phyloP scores from a whole-genome alignment of 2,113 vertebrate genomes.

The Macrotis lagotis region DNA sequence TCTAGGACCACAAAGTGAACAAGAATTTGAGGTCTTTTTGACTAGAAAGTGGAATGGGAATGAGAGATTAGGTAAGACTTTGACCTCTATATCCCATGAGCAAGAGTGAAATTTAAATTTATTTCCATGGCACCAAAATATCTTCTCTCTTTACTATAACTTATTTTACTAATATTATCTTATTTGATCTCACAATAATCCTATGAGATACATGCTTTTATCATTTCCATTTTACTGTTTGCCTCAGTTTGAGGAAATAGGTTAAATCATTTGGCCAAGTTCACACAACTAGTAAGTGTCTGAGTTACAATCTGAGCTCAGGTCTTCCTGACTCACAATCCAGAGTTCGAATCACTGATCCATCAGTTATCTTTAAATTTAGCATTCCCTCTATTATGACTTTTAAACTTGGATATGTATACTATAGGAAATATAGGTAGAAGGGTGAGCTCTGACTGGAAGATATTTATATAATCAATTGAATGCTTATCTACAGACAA shows the following conservation, averaged over 20 bases:
- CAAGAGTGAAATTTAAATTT: constrained; percentile 17
- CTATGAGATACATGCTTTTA: too few relatives aligned
- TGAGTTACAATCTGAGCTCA: background rate
- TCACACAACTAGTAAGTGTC: background rate
- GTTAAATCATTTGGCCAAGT: background rate
- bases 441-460: background rate
- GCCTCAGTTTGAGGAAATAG: too few relatives aligned
- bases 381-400: background rate
- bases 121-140: constrained; percentile 36
- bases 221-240: too few relatives aligned
- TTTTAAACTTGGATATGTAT: background rate
- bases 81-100: constrained; percentile 19
- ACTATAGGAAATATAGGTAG: constrained; percentile 21
- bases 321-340: background rate
- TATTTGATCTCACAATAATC: too few relatives aligned
- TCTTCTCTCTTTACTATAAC: background rate
- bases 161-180: too few relatives aligned
- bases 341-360: background rate
- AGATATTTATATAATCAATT: constrained; percentile 10
- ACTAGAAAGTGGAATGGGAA: too few relatives aligned
- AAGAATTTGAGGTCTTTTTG: too few relatives aligned
- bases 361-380: background rate
- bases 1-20: too few relatives aligned
- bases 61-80: constrained; percentile 10
- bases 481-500: constrained; percentile 1